Percentiles rank a stretch among this genome's conserved stretches.
These are phyloP conservation scores for Plestiodon gilberti DNA, from an alignment of 2,113 vertebrate species.

Conservation along the genomic window DNA sequence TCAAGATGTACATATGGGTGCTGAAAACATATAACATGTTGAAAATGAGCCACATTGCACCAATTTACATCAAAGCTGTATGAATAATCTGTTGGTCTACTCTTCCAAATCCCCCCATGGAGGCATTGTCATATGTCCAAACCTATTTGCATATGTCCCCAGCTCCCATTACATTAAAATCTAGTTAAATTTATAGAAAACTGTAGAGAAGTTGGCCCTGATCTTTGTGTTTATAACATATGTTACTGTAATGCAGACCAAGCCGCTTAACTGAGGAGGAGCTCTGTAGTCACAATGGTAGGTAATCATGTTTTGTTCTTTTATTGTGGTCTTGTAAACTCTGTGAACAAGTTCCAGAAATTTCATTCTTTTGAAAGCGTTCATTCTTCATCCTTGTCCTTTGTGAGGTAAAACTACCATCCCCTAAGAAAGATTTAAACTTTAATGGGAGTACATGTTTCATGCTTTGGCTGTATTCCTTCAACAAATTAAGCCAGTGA, in stretches of 20 bases:
- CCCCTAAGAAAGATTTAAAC: neutral
- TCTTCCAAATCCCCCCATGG: conserved; percentile 39
- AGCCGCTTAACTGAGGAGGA: conserved; percentile 53
- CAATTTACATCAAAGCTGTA: conserved; percentile 29
- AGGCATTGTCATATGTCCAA: conserved; percentile 64
- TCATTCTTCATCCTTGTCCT: neutral
- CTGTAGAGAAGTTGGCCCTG: conserved; percentile 59
- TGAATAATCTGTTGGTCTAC: conserved; percentile 45
- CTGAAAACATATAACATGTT: conserved; percentile 10
- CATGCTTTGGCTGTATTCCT: neutral
- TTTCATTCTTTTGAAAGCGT: conserved; percentile 16
- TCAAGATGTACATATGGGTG: neutral
- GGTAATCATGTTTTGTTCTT: conserved; percentile 56
- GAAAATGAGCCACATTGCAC: conserved; percentile 18
- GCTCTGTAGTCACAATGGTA: conserved; percentile 56
- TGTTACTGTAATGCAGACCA: conserved; percentile 66
- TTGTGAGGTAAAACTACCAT: neutral
- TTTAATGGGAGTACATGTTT: conserved; percentile 9
- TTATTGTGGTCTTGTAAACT: conserved; percentile 60
- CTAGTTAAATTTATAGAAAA: conserved; percentile 58
- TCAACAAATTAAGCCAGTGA: neutral
- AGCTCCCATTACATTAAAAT: conserved; percentile 59
- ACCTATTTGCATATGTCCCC: conserved; percentile 60
- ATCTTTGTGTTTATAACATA: conserved; percentile 65
- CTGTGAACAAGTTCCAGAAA: conserved; percentile 24